Percentiles rank a stretch among this genome's conserved stretches.
Evolutionary conservation across 2,888 invertebrate species (phyloP).

Genomic region (Diploptera punctata): DNA sequence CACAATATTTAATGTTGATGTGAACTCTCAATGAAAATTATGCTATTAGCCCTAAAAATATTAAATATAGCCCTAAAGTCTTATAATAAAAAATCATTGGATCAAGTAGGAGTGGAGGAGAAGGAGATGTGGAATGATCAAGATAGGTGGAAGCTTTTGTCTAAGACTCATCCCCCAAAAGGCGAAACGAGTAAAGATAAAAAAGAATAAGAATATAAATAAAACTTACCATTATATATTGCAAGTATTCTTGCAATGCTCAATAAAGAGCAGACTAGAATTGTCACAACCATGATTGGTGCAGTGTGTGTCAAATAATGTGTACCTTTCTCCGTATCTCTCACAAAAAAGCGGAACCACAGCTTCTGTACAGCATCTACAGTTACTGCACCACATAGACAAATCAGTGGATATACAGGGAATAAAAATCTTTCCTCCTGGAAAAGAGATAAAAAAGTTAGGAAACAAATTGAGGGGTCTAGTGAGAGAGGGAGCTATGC

Average conservation of each 20-base stretch:
- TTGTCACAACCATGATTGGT: constrained; percentile 70
- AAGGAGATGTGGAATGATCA: no score
- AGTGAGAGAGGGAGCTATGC: no score
- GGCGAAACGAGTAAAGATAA: neutral
- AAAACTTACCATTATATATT: constrained; percentile 65
- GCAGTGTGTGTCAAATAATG: constrained; percentile 82
- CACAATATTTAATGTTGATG: no score
- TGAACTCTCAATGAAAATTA: no score
- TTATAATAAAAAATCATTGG: no score
- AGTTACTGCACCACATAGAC: constrained; percentile 79
- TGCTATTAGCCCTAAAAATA: no score
- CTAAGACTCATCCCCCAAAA: no score
- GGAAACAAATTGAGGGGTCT: no score
- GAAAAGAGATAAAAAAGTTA: neutral
- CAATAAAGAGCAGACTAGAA: constrained; percentile 60
- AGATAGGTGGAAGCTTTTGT: no score
- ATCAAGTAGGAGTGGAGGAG: no score
- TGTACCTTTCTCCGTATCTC: constrained; percentile 48
- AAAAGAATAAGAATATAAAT: neutral
- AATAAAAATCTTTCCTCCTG: constrained; percentile 86
- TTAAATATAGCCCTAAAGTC: no score
- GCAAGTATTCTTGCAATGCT: constrained; percentile 65
- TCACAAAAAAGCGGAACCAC: constrained; percentile 60
- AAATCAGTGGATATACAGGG: constrained; percentile 92
- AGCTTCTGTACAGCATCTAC: constrained; percentile 82